Evolutionary conservation across 1,140 invertebrate species (phyloP).

Genomic region (Paraescarpia echinospica): DNA sequence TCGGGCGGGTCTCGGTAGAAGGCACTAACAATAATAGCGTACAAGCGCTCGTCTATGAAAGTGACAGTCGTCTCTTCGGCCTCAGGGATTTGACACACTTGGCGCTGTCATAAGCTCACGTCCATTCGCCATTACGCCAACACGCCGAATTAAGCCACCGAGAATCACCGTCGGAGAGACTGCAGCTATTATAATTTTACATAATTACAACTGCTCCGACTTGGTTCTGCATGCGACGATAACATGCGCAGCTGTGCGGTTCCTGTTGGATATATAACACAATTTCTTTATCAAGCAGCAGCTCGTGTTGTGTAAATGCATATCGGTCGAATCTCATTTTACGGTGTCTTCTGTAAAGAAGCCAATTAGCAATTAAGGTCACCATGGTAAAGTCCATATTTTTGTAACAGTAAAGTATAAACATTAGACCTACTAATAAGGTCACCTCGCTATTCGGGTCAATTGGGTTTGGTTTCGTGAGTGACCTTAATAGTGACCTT

Average conservation of each 20-base stretch:
- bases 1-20: neutral
- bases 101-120: neutral
- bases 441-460: no score
- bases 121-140: neutral
- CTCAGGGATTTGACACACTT: neutral
- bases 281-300: neutral
- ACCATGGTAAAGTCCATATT: no score
- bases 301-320: no score
- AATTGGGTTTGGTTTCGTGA: no score
- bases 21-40: neutral
- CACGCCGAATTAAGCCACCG: neutral
- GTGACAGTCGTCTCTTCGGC: neutral
- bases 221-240: neutral
- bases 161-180: neutral
- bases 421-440: no score
- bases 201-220: neutral
- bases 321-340: neutral
- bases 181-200: neutral
- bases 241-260: neutral
- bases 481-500: no score
- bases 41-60: neutral
- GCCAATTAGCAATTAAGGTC: no score
- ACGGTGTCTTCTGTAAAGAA: neutral
- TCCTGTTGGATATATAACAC: neutral
- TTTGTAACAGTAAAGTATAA: no score